A percentile compares a stretch with the other conserved stretches of the same genome.
Evolutionary conservation across 2,797 vertebrate genomes (phyloP).

Genomic region (Onychomys arenicola): DNA sequence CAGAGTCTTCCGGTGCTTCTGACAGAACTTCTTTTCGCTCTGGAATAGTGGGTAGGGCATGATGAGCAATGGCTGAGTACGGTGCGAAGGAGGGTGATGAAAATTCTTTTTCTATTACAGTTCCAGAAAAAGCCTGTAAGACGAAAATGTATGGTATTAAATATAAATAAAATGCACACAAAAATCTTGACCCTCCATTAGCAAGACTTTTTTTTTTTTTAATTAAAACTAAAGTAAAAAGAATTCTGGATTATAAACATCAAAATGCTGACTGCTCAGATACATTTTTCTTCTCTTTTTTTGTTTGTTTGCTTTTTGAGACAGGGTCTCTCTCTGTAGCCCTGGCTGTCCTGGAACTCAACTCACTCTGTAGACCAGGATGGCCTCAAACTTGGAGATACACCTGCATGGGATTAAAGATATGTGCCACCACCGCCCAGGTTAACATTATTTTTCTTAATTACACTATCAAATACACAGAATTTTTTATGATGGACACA

Average conservation of each 20-base stretch:
- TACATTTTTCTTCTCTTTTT: conserved; percentile 63
- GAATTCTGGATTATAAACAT: conserved; percentile 79
- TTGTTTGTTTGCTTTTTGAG: not conserved
- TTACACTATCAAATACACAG: conserved; percentile 65
- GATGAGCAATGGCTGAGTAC: conserved; percentile 91
- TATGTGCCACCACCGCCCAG: not conserved
- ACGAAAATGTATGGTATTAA: conserved; percentile 76
- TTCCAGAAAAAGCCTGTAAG: conserved; percentile 97
- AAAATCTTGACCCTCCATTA: conserved; percentile 76
- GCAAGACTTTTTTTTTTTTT: conserved; percentile 81
- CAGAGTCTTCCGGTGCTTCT: conserved; percentile 84
- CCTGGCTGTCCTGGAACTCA: not conserved
- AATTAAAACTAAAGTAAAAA: conserved; percentile 82
- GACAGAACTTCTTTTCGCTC: conserved; percentile 93
- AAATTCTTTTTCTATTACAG: conserved; percentile 96
- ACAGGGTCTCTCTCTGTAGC: not conserved
- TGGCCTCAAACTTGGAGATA: not conserved
- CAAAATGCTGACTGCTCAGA: conserved; percentile 80
- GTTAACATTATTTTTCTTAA: conserved; percentile 75
- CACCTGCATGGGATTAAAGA: not conserved
- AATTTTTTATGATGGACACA: conserved; percentile 57
- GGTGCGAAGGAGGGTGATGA: conserved; percentile 89
- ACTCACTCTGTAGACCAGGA: not conserved
- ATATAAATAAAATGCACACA: conserved; percentile 74
- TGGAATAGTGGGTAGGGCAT: conserved; percentile 93